phyloP scores from a whole-genome alignment of 2,888 invertebrate genomes.

The Stenchaetothrips biformis region DNA sequence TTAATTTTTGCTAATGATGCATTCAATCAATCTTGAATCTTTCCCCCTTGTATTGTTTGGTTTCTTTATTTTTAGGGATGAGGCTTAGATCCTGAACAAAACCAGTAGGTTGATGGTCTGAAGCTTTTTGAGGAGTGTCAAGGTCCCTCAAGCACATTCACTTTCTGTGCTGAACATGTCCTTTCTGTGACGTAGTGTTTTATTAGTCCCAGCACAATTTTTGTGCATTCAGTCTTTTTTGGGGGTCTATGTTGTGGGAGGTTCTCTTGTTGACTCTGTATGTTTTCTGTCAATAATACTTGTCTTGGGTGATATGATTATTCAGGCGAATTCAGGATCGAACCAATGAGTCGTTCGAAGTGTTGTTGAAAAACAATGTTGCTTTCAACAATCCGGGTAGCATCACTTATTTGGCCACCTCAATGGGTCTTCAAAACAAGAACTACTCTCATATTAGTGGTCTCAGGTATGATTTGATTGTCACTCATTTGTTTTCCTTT shows the following conservation, averaged over 20 bases:
- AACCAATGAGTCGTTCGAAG: slow-evolving; percentile 63
- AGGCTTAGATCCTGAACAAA: too few species aligned
- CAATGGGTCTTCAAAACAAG: slow-evolving; percentile 65
- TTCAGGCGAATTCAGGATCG: slow-evolving; percentile 69
- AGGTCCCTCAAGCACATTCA: not conserved
- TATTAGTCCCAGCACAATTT: not conserved
- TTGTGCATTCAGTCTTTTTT: not conserved
- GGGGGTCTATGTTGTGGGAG: slow-evolving; percentile 34
- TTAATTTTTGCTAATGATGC: too few species aligned
- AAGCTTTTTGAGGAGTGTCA: not conserved
- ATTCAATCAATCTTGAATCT: too few species aligned
- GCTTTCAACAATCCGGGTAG: slow-evolving; percentile 88
- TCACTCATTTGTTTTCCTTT: slow-evolving; percentile 27
- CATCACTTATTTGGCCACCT: slow-evolving; percentile 72
- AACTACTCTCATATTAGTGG: slow-evolving; percentile 66
- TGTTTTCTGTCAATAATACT: not conserved
- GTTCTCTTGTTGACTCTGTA: slow-evolving; percentile 40
- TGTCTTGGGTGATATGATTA: slow-evolving; percentile 36
- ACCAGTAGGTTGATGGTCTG: not conserved
- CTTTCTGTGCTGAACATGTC: too few species aligned
- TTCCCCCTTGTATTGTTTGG: too few species aligned
- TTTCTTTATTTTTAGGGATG: too few species aligned
- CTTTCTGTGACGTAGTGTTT: too few species aligned
- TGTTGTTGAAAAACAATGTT: slow-evolving; percentile 72
- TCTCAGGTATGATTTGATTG: slow-evolving; percentile 55